These are phyloP conservation scores for Hesperia comma DNA, from an alignment of 2,888 invertebrate species.

Conservation along the genomic window DNA sequence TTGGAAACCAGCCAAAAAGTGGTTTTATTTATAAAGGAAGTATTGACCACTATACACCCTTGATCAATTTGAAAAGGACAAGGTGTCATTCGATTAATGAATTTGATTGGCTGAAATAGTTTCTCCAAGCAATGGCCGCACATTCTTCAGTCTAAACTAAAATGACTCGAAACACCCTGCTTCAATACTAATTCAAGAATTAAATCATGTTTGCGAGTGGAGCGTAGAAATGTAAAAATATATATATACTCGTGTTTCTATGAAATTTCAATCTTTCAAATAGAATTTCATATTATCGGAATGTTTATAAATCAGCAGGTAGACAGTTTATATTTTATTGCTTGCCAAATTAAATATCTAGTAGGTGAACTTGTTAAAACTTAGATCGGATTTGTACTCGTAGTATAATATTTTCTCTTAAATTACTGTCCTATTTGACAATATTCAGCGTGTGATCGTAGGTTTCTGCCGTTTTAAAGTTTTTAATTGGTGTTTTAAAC, in stretches of 20 bases:
- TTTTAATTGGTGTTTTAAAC: conserved; percentile 24
- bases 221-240: too few relatives aligned
- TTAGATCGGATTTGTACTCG: conserved; percentile 1
- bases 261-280: conserved; percentile 6
- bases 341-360: conserved; percentile 24
- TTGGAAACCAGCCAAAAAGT: too few relatives aligned
- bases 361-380: conserved; percentile 22
- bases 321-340: conserved; percentile 6
- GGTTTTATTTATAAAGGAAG: too few relatives aligned
- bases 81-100: too few relatives aligned
- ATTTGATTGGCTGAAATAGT: too few relatives aligned
- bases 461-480: conserved; percentile 24
- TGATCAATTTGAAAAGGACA: too few relatives aligned
- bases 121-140: too few relatives aligned
- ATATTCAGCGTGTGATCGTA: conserved; percentile 31
- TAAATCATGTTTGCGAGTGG: too few relatives aligned
- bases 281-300: conserved; percentile 10
- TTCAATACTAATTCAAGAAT: too few relatives aligned
- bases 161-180: too few relatives aligned
- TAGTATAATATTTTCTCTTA: conserved; percentile 21
- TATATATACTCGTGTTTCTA: conserved; percentile 3
- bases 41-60: too few relatives aligned
- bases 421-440: conserved; percentile 30
- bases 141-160: too few relatives aligned
- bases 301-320: conserved; percentile 17